A percentile compares a stretch with the other conserved stretches of the same genome.
These are phyloP conservation scores for Brachymystax lenok DNA, from an alignment of 2,797 vertebrate genomes.

Conservation along the genomic window DNA sequence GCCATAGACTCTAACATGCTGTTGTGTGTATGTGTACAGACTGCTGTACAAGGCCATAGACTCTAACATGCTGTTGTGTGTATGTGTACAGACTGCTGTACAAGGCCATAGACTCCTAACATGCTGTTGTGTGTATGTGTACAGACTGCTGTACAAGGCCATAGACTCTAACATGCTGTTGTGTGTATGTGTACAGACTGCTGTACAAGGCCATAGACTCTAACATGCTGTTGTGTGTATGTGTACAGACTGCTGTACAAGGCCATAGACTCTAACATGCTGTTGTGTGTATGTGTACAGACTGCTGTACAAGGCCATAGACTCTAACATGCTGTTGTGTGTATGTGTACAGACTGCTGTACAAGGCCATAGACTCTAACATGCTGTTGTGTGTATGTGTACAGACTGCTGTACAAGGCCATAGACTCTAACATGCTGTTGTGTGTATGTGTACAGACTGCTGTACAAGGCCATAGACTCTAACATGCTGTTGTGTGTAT, in stretches of 20 bases:
- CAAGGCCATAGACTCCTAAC: slow-evolving; percentile 89
- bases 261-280: slow-evolving; percentile 87
- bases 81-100: slow-evolving; percentile 81
- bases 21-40: slow-evolving; percentile 60
- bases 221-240: slow-evolving; percentile 49
- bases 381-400: slow-evolving; percentile 21
- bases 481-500: slow-evolving; percentile 49
- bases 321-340: slow-evolving; percentile 73
- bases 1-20: slow-evolving; percentile 87
- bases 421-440: slow-evolving; percentile 84
- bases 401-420: slow-evolving; percentile 89
- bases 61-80: slow-evolving; percentile 66
- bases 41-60: slow-evolving; percentile 92
- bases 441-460: slow-evolving; percentile 68
- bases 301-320: slow-evolving; percentile 90
- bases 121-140: slow-evolving; percentile 21
- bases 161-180: slow-evolving; percentile 84
- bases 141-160: slow-evolving; percentile 89
- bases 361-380: slow-evolving; percentile 90
- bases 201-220: slow-evolving; percentile 92
- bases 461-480: slow-evolving; percentile 92
- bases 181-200: slow-evolving; percentile 68
- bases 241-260: slow-evolving; percentile 84
- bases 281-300: slow-evolving; percentile 59
- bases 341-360: slow-evolving; percentile 78